Conservation (phyloP, 2,113 vertebrate genomes). For the Cephalopterus ornatus region DNA sequence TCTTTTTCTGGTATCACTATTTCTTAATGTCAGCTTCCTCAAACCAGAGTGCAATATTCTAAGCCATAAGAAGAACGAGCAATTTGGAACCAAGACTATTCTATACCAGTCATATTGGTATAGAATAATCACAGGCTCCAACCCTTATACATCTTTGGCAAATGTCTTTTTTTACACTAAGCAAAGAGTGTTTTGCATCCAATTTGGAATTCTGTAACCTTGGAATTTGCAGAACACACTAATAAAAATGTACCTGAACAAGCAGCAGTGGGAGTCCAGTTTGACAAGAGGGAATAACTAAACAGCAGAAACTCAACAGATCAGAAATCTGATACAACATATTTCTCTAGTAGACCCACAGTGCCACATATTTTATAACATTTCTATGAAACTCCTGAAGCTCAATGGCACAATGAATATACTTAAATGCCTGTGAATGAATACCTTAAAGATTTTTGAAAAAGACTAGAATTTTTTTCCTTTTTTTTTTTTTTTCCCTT, state of each 20-base stretch:
- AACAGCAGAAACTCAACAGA: not conserved
- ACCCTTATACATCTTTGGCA: not conserved
- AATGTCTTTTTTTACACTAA: not conserved
- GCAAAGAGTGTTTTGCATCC: not conserved
- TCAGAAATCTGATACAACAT: not conserved
- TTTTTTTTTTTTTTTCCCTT: not conserved
- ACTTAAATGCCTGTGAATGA: not conserved
- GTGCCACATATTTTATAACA: not conserved
- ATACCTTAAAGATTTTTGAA: not conserved
- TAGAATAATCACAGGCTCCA: not conserved
- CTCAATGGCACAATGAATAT: not conserved
- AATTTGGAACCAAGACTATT: not conserved
- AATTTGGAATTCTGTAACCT: not conserved
- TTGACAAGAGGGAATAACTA: not conserved
- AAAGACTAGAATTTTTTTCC: not conserved
- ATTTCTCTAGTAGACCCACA: not conserved
- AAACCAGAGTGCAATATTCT: not conserved
- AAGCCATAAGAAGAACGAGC: not conserved
- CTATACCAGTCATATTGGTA: not conserved
- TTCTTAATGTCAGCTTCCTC: not conserved
- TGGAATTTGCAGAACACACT: not conserved
- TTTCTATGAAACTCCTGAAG: not conserved
- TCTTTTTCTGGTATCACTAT: not conserved
- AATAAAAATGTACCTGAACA: not conserved
- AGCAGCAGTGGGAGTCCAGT: not conserved